Conservation (phyloP, 1,140 invertebrate genomes). For the Phymorhynchus buccinoides region DNA sequence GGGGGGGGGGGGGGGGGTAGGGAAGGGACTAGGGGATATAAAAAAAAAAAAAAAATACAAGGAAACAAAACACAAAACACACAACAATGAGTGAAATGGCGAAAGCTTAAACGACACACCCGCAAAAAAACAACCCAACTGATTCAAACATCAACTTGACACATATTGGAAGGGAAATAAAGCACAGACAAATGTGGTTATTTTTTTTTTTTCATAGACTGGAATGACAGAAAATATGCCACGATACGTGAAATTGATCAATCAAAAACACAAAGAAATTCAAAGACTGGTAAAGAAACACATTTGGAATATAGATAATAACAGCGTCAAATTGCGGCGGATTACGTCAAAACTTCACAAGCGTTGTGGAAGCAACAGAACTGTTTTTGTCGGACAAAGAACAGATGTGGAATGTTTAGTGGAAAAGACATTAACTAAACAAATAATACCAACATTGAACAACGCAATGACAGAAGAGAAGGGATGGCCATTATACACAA, state of each 20-base stretch:
- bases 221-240: not conserved
- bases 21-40: not conserved
- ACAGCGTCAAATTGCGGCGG: too few relatives aligned
- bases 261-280: not conserved
- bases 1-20: not conserved
- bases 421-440: too few relatives aligned
- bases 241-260: not conserved
- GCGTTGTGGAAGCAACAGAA: not conserved
- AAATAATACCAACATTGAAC: too few relatives aligned
- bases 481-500: too few relatives aligned
- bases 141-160: too few relatives aligned
- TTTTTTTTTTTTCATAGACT: not conserved
- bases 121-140: not conserved
- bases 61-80: not conserved
- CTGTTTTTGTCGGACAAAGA: not conserved
- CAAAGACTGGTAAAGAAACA: too few relatives aligned
- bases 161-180: not conserved
- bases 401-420: not conserved
- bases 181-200: not conserved
- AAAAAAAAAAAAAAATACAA: not conserved
- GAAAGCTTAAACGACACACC: not conserved
- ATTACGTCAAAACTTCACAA: too few relatives aligned
- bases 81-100: slow-evolving; percentile 2
- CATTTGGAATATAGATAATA: too few relatives aligned
- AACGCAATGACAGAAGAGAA: too few relatives aligned